These are phyloP conservation scores for Brienomyrus brachyistius DNA, from an alignment of 2,113 vertebrate species.

Conservation along the genomic window DNA sequence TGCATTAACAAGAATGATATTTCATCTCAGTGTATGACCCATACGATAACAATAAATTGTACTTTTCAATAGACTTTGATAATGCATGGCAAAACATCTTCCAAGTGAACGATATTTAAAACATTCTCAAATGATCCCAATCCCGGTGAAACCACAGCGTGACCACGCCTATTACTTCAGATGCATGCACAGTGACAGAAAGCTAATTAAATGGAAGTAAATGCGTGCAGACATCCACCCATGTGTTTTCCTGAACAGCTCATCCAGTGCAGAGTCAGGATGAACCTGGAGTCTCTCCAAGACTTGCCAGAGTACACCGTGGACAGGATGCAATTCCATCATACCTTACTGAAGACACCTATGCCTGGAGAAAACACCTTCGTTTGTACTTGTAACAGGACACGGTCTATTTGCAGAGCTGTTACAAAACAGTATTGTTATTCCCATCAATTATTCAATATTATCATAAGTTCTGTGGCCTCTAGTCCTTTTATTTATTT, in stretches of 20 bases:
- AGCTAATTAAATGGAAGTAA: not conserved
- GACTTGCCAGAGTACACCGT: not conserved
- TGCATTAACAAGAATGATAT: not conserved
- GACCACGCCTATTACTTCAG: not conserved
- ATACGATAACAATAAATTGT: not conserved
- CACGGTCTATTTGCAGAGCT: not conserved
- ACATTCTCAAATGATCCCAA: not conserved
- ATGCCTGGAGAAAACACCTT: not conserved
- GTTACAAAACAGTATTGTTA: not conserved
- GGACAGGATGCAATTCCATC: not conserved
- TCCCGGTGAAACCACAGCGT: not conserved
- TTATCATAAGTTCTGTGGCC: not conserved
- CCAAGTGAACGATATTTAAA: not conserved
- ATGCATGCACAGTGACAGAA: not conserved
- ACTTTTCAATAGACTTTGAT: not conserved
- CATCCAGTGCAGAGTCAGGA: not conserved
- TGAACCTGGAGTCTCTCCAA: not conserved
- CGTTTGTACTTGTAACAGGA: not conserved
- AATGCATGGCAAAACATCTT: not conserved
- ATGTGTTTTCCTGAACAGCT: not conserved
- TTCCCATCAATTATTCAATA: not conserved
- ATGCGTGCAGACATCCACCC: not conserved
- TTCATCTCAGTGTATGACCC: not conserved
- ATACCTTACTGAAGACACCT: not conserved
- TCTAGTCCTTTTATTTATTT: conserved; percentile 3